phyloP scores from a whole-genome alignment of 2,888 invertebrate genomes.

The Itoplectis maculator region DNA sequence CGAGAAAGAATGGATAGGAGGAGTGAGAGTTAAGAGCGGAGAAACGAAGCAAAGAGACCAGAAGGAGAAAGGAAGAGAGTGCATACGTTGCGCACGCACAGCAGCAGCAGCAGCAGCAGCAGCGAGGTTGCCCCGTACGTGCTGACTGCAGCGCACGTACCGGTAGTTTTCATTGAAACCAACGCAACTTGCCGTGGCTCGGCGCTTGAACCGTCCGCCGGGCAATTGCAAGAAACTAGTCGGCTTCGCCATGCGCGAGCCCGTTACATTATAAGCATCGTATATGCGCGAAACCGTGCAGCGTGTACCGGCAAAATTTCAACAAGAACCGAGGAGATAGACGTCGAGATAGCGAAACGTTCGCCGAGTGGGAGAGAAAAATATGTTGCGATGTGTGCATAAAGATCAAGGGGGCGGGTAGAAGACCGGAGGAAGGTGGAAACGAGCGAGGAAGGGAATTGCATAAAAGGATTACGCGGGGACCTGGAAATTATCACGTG shows the following conservation, averaged over 20 bases:
- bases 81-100: conserved; percentile 22
- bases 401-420: conserved; percentile 43
- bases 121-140: conserved; percentile 13
- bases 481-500: conserved; percentile 18
- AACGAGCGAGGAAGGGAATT: conserved; percentile 65
- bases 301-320: neutral
- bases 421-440: conserved; percentile 57
- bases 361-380: neutral
- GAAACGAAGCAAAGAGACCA: conserved; percentile 6
- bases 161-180: conserved; percentile 3
- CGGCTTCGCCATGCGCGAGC: neutral
- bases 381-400: conserved; percentile 26
- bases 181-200: neutral
- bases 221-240: neutral
- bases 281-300: neutral
- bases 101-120: too few species aligned
- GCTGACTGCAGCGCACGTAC: neutral
- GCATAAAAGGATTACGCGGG: neutral
- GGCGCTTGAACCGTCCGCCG: neutral
- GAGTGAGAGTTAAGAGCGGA: conserved; percentile 14
- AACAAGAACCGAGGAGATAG: conserved; percentile 13
- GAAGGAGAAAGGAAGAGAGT: conserved; percentile 14
- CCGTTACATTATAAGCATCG: neutral
- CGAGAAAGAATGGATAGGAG: conserved; percentile 53
- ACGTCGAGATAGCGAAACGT: conserved; percentile 5